Evolutionary conservation across 2,888 invertebrate species (phyloP).

Genomic region (Hydrotaea cyrtoneurina): DNA sequence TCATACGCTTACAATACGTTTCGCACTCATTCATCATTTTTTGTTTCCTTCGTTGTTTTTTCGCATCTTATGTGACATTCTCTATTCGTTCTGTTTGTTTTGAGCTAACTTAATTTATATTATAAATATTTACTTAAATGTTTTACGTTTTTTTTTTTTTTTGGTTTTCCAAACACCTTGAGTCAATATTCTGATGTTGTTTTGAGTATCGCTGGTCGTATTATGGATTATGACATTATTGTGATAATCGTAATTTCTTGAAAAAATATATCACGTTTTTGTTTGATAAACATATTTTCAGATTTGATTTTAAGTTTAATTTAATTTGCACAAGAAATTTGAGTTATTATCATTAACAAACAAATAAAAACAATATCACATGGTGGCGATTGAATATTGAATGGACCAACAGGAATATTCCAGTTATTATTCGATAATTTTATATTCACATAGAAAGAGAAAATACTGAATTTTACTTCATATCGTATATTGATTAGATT

Average conservation of each 20-base stretch:
- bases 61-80: conserved; percentile 31
- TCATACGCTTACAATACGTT: background rate
- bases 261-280: conserved; percentile 20
- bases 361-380: too few relatives aligned
- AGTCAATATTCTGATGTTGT: conserved; percentile 10
- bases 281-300: conserved; percentile 8
- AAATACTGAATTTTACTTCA: too few relatives aligned
- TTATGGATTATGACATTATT: conserved; percentile 13
- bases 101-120: conserved; percentile 49
- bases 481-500: too few relatives aligned
- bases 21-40: conserved; percentile 29
- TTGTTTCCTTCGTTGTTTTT: too few relatives aligned
- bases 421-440: too few relatives aligned
- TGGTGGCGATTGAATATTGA: too few relatives aligned
- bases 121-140: conserved; percentile 58
- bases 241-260: conserved; percentile 21
- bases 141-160: conserved; percentile 12
- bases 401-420: too few relatives aligned
- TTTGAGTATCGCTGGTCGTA: background rate
- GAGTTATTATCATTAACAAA: background rate
- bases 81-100: conserved; percentile 7
- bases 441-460: too few relatives aligned
- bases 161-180: background rate
- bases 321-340: background rate
- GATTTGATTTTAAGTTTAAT: conserved; percentile 15